Conservation (phyloP, 2,888 invertebrate species). For the Eilema griseolum region DNA sequence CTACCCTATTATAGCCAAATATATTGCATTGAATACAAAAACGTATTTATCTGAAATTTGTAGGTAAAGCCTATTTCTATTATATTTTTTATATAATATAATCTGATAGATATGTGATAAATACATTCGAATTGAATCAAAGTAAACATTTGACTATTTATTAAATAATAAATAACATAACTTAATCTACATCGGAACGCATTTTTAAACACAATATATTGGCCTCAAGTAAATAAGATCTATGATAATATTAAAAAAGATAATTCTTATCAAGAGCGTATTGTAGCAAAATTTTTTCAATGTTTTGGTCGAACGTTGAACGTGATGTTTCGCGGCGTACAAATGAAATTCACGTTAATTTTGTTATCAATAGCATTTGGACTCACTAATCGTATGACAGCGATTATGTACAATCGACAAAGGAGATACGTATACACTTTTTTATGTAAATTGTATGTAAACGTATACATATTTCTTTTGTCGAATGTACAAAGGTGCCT, state of each 20-base stretch:
- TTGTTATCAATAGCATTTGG: slow-evolving; percentile 16
- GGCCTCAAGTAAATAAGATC: slow-evolving; percentile 17
- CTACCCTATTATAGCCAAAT: slow-evolving; percentile 4
- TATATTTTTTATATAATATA: slow-evolving; percentile 29
- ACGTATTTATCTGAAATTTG: slow-evolving; percentile 27
- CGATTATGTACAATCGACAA: background rate
- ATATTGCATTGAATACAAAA: slow-evolving; percentile 18
- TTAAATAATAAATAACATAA: slow-evolving; percentile 36
- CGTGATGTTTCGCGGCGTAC: background rate
- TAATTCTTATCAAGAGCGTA: slow-evolving; percentile 8
- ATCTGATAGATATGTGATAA: slow-evolving; percentile 41
- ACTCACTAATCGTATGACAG: slow-evolving; percentile 5
- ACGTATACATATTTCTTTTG: too few species aligned
- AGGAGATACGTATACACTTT: too few species aligned
- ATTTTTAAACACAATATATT: slow-evolving; percentile 25
- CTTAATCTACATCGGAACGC: slow-evolving; percentile 33
- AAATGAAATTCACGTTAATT: slow-evolving; percentile 14
- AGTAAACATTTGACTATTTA: slow-evolving; percentile 24
- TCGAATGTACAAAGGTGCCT: background rate
- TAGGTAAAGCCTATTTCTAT: slow-evolving; percentile 28
- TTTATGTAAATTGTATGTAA: too few species aligned
- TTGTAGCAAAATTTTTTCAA: slow-evolving; percentile 10
- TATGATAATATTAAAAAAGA: slow-evolving; percentile 3
- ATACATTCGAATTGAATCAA: slow-evolving; percentile 29
- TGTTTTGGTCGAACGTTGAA: slow-evolving; percentile 3